These are phyloP conservation scores for Clarias macrocephalus DNA, from an alignment of 2,113 vertebrate genomes.

Conservation along the genomic window DNA sequence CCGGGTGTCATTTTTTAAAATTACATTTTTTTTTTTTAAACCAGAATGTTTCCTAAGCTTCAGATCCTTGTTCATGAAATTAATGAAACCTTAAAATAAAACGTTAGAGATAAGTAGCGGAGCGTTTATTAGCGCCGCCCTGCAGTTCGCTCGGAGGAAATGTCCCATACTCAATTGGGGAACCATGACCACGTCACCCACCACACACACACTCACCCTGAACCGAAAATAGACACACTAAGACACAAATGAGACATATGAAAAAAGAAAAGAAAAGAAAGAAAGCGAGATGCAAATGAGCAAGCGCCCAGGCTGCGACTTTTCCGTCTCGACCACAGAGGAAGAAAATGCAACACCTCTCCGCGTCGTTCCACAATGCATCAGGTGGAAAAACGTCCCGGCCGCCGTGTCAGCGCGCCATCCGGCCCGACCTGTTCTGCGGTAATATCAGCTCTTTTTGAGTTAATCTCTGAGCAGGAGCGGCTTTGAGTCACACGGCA, in stretches of 20 bases:
- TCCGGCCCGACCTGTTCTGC: slow-evolving; percentile 50
- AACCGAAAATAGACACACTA: slow-evolving; percentile 42
- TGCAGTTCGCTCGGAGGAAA: slow-evolving; percentile 50
- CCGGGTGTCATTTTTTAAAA: background rate
- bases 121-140: slow-evolving; percentile 39
- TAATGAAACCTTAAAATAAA: background rate
- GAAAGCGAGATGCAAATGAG: slow-evolving; percentile 36
- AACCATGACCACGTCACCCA: slow-evolving; percentile 36
- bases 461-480: slow-evolving; percentile 49
- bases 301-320: slow-evolving; percentile 33
- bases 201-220: slow-evolving; percentile 18
- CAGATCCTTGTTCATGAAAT: no score
- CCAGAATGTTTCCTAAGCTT: background rate
- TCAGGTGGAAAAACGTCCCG: slow-evolving; percentile 50
- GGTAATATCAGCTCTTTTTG: slow-evolving; percentile 30
- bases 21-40: no score
- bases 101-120: slow-evolving; percentile 55
- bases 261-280: background rate
- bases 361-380: slow-evolving; percentile 37
- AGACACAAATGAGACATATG: slow-evolving; percentile 21
- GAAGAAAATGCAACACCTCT: slow-evolving; percentile 19
- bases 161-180: slow-evolving; percentile 32
- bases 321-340: slow-evolving; percentile 50
- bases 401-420: slow-evolving; percentile 5
- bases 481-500: slow-evolving; percentile 40